Conservation (phyloP, 2,888 invertebrate species). For the Lasius fuliginosus region DNA sequence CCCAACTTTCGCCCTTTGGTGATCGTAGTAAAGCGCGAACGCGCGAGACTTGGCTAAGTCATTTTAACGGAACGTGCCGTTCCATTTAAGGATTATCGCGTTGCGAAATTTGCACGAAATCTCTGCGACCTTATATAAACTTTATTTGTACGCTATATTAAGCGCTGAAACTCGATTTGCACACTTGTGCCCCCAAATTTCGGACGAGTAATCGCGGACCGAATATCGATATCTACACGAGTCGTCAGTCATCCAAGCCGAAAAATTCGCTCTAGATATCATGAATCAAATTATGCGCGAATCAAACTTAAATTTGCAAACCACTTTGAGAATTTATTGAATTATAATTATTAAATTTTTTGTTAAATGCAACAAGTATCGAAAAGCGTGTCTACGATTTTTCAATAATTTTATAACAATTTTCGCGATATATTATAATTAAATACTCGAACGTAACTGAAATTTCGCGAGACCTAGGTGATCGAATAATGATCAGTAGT, state of each 20-base stretch:
- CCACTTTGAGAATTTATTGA: too few species aligned
- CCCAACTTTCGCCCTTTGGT: background rate
- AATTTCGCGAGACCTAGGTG: background rate
- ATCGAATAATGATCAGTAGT: too few species aligned
- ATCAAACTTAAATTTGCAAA: too few species aligned
- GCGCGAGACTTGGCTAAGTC: conserved; percentile 4
- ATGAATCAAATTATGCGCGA: too few species aligned
- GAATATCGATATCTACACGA: background rate
- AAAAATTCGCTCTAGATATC: background rate
- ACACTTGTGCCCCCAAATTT: background rate
- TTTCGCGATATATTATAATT: background rate
- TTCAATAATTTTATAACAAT: background rate
- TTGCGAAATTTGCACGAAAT: background rate
- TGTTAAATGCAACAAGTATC: too few species aligned
- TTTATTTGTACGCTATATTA: background rate
- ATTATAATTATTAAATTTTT: too few species aligned
- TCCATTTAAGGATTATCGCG: background rate
- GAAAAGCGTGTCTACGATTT: too few species aligned
- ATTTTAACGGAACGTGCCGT: conserved; percentile 15
- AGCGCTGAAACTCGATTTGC: background rate
- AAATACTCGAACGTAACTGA: background rate
- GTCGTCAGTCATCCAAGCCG: background rate
- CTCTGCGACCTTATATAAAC: background rate
- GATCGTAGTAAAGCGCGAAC: conserved; percentile 26
- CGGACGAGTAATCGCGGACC: background rate